Evolutionary conservation across 2,888 invertebrate genomes (phyloP).

Genomic region (Stenodema calcarata): DNA sequence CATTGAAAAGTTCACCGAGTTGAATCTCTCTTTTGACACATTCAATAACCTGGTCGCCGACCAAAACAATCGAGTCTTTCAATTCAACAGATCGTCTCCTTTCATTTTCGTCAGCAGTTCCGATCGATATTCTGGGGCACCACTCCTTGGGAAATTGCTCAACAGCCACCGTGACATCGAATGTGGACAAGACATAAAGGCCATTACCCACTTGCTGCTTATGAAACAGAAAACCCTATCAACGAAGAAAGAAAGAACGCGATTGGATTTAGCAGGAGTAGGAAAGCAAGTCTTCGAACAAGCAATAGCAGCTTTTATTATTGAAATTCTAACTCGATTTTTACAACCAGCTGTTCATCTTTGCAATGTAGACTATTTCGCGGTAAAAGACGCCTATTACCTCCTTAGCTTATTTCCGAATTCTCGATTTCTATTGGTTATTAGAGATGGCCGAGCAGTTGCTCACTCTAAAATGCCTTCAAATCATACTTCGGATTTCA

Average conservation of each 20-base stretch:
- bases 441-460: neutral
- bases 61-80: neutral
- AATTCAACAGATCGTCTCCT: neutral
- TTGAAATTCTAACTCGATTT: neutral
- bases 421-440: neutral
- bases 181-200: neutral
- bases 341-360: neutral
- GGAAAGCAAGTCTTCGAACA: neutral
- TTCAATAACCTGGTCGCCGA: neutral
- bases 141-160: neutral
- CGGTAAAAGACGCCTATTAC: neutral
- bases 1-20: neutral
- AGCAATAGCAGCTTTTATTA: neutral
- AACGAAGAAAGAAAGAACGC: neutral
- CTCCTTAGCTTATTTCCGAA: neutral
- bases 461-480: neutral
- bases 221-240: neutral
- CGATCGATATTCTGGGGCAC: neutral
- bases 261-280: neutral
- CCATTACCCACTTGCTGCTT: neutral
- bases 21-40: neutral
- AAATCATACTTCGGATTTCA: neutral
- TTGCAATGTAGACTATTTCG: neutral
- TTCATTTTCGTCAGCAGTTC: neutral
- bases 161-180: neutral